A percentile compares a stretch with the other conserved stretches of the same genome.
These are phyloP conservation scores for Melipona bicolor DNA, from an alignment of 2,888 invertebrate genomes.

Conservation along the genomic window DNA sequence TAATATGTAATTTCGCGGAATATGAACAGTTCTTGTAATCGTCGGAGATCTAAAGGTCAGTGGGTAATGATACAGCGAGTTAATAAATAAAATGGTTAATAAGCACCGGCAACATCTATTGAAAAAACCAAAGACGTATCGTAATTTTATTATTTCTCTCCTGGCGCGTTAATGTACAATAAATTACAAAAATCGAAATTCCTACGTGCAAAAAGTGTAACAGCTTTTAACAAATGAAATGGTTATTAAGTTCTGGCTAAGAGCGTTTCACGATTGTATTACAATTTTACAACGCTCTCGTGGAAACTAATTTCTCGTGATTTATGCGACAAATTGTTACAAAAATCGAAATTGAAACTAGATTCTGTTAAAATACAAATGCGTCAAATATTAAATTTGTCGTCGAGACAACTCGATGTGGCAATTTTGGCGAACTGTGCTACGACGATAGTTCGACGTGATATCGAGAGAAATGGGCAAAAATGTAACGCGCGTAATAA, in stretches of 20 bases:
- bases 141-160: neutral
- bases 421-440: neutral
- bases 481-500: neutral
- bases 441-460: neutral
- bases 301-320: neutral
- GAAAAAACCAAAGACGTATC: neutral
- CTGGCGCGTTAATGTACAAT: too few relatives aligned
- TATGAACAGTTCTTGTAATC: slow-evolving; percentile 18
- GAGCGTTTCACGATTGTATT: too few relatives aligned
- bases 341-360: neutral
- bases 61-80: slow-evolving; percentile 27
- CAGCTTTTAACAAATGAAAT: neutral
- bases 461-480: neutral
- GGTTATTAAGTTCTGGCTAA: too few relatives aligned
- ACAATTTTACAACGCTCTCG: neutral
- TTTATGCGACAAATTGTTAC: too few relatives aligned
- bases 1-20: slow-evolving; percentile 43
- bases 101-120: neutral
- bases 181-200: neutral
- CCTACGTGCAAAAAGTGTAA: neutral
- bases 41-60: slow-evolving; percentile 28
- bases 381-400: neutral
- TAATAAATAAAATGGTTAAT: slow-evolving; percentile 35
- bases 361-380: neutral
- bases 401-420: neutral